Evolutionary conservation across 2,888 invertebrate genomes (phyloP), one percentile per base, ranked within the genome.

Genomic region (Phyto melanocephala): DNA sequence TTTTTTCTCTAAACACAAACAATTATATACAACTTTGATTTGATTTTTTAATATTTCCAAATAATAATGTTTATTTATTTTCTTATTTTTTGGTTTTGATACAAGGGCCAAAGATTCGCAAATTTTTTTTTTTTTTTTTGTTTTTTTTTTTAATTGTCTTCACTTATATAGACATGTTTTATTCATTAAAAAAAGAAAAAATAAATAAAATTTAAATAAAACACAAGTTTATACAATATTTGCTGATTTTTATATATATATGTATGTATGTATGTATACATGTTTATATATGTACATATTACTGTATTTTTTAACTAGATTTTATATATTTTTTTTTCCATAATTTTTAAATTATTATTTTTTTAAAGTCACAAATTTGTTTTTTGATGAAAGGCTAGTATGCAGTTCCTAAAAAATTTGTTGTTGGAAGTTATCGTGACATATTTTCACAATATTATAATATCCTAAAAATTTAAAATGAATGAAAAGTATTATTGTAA

Each of bases 161-260:
- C 76, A 82, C 80, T 79, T 45, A 62, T 40, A 17, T 20, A 5
- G 40, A 42, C 13, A 67, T 65, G 56, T 52, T 35, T 68, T 72
- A 78, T 56, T 28, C n/a, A n/a, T 28, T 6, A 28, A 5, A 28
- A 3, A 28, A 28, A 28, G 52, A 47, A 35, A 37, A 35, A 81
- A 83, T 83, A 85, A 84, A 85, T 84, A 85, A 86, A 85, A 85
- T 85, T 86, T 86, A 86, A 88, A 89, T 90, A 89, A 89, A 89
- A 89, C 88, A 89, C 90, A 88, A 84, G 86, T 87, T 77, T 81
- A 75, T 54, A 40, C 3, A 70, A 42, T 45, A 78, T 83, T 84
- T 71, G 15, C 67, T 80, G 5, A 17, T 70, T 11, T 37, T 11
- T 11, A 33, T 7, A 33, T 33, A 33, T 33, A 33, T 33, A 56